phyloP scores from a whole-genome alignment of 2,888 invertebrate species.

The Physocephala rufipes region DNA sequence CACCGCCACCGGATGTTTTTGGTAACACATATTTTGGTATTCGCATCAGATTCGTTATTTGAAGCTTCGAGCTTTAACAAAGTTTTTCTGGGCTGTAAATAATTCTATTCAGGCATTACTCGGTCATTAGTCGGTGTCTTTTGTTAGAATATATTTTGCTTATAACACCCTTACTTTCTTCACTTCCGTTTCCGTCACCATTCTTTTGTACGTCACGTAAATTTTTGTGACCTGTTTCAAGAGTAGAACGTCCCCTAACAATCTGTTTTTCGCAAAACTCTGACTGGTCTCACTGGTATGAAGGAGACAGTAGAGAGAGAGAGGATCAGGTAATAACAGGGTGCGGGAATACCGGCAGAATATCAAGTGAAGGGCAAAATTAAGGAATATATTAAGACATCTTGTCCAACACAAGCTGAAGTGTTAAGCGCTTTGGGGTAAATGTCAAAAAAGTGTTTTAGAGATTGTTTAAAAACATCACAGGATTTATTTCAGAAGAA shows the following conservation, averaged over 20 bases:
- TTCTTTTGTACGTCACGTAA: background rate
- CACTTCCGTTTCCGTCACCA: background rate
- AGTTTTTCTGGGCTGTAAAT: background rate
- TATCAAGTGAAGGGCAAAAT: no score
- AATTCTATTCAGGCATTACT: conserved; percentile 1
- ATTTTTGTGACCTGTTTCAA: background rate
- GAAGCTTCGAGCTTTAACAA: conserved; percentile 12
- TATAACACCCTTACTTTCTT: background rate
- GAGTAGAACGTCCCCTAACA: background rate
- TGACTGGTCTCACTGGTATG: no score
- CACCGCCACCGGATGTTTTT: background rate
- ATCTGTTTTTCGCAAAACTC: no score
- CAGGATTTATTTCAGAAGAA: background rate
- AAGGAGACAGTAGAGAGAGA: no score
- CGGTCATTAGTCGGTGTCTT: background rate
- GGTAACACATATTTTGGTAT: conserved; percentile 8
- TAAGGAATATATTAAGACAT: conserved; percentile 1
- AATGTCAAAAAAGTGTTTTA: background rate
- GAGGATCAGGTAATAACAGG: no score
- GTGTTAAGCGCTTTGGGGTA: background rate
- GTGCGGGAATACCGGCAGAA: no score
- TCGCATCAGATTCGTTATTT: conserved; percentile 14
- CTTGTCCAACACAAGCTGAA: background rate
- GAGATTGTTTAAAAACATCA: background rate
- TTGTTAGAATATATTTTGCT: background rate